Percentiles rank a stretch among this genome's conserved stretches.
These are phyloP conservation scores for Tribolium castaneum DNA, from an alignment of 1,140 invertebrate genomes.

Conservation along the genomic window DNA sequence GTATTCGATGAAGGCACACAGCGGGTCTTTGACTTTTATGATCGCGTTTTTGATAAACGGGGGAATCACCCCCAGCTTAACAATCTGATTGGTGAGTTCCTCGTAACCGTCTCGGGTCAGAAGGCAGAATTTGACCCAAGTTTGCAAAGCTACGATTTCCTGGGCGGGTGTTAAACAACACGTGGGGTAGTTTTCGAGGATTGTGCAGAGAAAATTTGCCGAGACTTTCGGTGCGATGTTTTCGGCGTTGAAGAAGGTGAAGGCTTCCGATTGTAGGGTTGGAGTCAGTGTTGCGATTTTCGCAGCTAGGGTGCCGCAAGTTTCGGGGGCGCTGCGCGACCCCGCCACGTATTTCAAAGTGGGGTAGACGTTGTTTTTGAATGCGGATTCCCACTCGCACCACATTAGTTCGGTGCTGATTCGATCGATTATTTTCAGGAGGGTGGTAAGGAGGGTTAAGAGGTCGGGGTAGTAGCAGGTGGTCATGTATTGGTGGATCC, in stretches of 20 bases:
- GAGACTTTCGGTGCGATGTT: constrained; percentile 47
- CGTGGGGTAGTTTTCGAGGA: constrained; percentile 51
- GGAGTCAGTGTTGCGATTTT: constrained; percentile 48
- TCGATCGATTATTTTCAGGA: constrained; percentile 50
- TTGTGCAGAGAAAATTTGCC: constrained; percentile 45
- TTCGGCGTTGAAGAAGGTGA: constrained; percentile 51
- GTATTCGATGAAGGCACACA: constrained; percentile 53
- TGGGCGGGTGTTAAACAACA: constrained; percentile 50
- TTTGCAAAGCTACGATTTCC: constrained; percentile 50
- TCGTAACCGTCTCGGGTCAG: constrained; percentile 42
- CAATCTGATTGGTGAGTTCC: constrained; percentile 48
- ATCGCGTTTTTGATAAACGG: constrained; percentile 45
- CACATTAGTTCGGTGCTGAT: constrained; percentile 52
- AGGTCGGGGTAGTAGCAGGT: constrained; percentile 56
- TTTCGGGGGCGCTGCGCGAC: constrained; percentile 34
- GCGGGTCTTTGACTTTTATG: constrained; percentile 41
- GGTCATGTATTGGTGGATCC: constrained; percentile 56
- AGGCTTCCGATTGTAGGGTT: constrained; percentile 46
- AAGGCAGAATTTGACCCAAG: constrained; percentile 56
- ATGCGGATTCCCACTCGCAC: constrained; percentile 52
- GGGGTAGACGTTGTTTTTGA: constrained; percentile 53
- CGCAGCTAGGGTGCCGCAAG: constrained; percentile 54
- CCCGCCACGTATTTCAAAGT: constrained; percentile 52
- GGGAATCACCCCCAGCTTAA: constrained; percentile 53
- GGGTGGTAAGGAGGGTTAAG: constrained; percentile 47